Base-by-base conservation (phyloP, 1,140 invertebrate genomes). In the Drosophila yakuba region DNA sequence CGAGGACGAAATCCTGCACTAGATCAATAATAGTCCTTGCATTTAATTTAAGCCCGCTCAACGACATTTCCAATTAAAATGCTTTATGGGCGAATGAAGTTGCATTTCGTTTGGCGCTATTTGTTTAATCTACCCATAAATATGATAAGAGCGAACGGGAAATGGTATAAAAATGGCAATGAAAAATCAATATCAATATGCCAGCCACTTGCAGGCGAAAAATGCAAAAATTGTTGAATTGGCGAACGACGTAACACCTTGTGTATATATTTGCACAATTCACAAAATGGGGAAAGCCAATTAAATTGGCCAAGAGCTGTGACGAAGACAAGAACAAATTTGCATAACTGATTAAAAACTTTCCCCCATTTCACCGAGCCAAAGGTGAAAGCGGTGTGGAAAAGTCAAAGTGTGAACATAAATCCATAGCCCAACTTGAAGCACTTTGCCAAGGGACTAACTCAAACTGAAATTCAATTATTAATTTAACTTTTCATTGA, bases 311-410 rank as follows among this genome's bases (percentile, higher is more conserved):
- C 41, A 63, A 61, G 32, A n/a, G 5, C 7, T 23, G 20, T 2
- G 10, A n/a, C 15, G 20, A 57, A 57, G 64, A 71, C 66, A 71
- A 83, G 78, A 79, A 88, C 71, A 88, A 89, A 89, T 89, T 88
- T 83, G 66, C 83, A 88, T 89, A 89, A 83, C 76, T 88, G 84
- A 88, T 88, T 88, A 88, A 88, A 84, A 88, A 88, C 80, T 89
- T 89, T 80, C 66, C 59, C 58, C 39, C 64, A 28, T 28, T 48
- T 59, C 47, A 35, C 52, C 81, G 66, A 76, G 63, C n/a, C 28
- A 57, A 52, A 43, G 51, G 41, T 8, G 38, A 52, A 59, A 7
- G 48, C 38, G 43, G 56, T 44, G 57, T 8, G 66, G 62, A 25
- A 52, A 57, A 69, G 61, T 54, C 48, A 83, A 83, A 73, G 81